Evolutionary conservation across 2,888 invertebrate genomes (phyloP).

Genomic region (Panzeria rudis): DNA sequence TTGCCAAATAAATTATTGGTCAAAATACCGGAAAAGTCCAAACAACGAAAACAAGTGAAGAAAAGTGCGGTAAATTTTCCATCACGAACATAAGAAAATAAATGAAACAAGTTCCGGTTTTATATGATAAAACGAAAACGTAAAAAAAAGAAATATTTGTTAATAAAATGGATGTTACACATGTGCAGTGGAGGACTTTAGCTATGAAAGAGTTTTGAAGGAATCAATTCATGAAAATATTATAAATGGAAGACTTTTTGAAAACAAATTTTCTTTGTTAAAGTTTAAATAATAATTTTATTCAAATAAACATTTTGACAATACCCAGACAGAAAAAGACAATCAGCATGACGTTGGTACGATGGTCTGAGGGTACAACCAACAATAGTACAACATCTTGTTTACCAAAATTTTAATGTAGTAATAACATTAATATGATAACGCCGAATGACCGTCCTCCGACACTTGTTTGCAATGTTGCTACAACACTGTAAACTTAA

Average conservation of each 20-base stretch:
- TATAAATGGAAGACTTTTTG: not conserved
- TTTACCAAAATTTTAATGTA: too few species aligned
- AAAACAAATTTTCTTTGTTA: too few species aligned
- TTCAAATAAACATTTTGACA: too few species aligned
- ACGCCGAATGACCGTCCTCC: too few species aligned
- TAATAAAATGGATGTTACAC: constrained; percentile 43
- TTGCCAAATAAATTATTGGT: constrained; percentile 70
- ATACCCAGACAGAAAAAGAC: too few species aligned
- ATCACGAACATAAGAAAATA: constrained; percentile 54
- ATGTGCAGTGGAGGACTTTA: constrained; percentile 44
- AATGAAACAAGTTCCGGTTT: constrained; percentile 61
- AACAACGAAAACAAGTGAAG: constrained; percentile 41
- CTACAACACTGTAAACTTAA: too few species aligned
- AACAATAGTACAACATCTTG: too few species aligned
- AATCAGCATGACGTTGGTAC: too few species aligned
- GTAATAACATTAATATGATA: too few species aligned
- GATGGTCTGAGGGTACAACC: too few species aligned
- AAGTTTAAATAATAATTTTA: too few species aligned
- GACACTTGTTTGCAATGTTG: too few species aligned
- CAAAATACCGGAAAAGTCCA: constrained; percentile 55
- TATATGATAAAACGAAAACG: constrained; percentile 25
- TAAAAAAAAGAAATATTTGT: constrained; percentile 13
- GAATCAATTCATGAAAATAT: constrained; percentile 6
- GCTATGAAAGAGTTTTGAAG: constrained; percentile 21
- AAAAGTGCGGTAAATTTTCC: constrained; percentile 63